phyloP scores from a whole-genome alignment of 2,888 invertebrate species.

The Rhamnusium bicolor region DNA sequence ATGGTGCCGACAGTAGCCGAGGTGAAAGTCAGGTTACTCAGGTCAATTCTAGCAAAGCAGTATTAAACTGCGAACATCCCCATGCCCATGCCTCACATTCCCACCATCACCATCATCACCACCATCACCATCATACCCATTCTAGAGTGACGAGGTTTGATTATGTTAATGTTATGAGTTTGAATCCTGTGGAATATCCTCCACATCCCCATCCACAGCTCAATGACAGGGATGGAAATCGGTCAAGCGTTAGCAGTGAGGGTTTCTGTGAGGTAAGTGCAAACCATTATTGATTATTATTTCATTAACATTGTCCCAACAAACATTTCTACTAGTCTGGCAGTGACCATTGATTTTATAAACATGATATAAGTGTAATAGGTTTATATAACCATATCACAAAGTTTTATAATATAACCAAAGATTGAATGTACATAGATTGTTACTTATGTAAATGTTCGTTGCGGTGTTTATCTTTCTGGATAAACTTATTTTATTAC shows the following conservation, averaged over 20 bases:
- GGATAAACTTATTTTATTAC: too few species aligned
- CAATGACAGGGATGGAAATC: constrained; percentile 83
- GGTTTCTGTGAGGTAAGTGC: constrained; percentile 89
- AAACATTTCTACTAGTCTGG: too few species aligned
- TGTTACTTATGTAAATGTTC: too few species aligned
- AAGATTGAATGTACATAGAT: too few species aligned
- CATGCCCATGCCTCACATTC: constrained; percentile 50
- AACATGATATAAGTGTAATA: too few species aligned
- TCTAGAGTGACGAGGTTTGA: constrained; percentile 68
- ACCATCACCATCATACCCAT: constrained; percentile 69
- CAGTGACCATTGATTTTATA: too few species aligned
- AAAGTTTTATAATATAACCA: too few species aligned
- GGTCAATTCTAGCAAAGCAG: constrained; percentile 87
- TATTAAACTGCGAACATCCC: constrained; percentile 82
- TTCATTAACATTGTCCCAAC: too few species aligned
- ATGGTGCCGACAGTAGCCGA: constrained; percentile 73
- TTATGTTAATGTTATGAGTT: constrained; percentile 70
- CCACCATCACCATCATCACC: constrained; percentile 72
- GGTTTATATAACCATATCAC: too few species aligned
- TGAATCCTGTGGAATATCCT: constrained; percentile 65
- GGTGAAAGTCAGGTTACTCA: constrained; percentile 75
- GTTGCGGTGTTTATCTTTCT: too few species aligned
- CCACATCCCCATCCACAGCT: constrained; percentile 58
- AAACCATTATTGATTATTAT: too few species aligned
- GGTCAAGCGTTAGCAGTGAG: constrained; percentile 95